These are phyloP conservation scores for Monopis laevigella DNA, from an alignment of 2,888 invertebrate genomes.

Conservation along the genomic window DNA sequence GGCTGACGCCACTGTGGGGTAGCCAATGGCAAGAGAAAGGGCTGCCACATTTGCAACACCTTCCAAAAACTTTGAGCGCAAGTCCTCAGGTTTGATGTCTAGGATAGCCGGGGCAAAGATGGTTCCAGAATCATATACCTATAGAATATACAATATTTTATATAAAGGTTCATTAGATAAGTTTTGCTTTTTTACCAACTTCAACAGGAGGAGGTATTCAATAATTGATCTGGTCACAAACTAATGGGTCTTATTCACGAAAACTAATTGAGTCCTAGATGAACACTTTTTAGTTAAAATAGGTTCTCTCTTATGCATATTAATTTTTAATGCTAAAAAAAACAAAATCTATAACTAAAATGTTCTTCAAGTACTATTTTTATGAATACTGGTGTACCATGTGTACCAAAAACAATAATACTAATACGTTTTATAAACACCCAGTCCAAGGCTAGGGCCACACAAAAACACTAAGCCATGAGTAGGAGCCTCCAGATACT, in stretches of 20 bases:
- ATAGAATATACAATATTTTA: not conserved
- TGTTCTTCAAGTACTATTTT: no score
- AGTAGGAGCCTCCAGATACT: no score
- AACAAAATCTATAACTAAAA: no score
- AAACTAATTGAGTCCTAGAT: not conserved
- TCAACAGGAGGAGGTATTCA: no score
- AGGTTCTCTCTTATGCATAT: not conserved
- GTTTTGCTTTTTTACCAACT: not conserved
- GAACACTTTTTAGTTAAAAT: not conserved
- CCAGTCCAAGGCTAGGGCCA: no score
- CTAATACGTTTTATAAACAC: no score
- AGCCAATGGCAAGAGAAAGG: slow-evolving; percentile 91
- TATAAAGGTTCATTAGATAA: not conserved
- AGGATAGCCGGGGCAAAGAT: slow-evolving; percentile 96
- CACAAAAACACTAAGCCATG: no score
- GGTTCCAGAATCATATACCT: slow-evolving; percentile 97
- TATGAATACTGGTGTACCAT: no score
- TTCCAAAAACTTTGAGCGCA: slow-evolving; percentile 88
- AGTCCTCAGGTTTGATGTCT: slow-evolving; percentile 97
- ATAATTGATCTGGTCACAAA: no score
- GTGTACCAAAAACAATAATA: no score
- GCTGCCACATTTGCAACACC: slow-evolving; percentile 96
- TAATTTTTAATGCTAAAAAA: no score
- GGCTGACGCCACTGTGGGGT: slow-evolving; percentile 96
- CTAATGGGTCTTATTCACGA: no score